Base-by-base conservation (phyloP, 2,888 invertebrate genomes). In the Graphium colonna region DNA sequence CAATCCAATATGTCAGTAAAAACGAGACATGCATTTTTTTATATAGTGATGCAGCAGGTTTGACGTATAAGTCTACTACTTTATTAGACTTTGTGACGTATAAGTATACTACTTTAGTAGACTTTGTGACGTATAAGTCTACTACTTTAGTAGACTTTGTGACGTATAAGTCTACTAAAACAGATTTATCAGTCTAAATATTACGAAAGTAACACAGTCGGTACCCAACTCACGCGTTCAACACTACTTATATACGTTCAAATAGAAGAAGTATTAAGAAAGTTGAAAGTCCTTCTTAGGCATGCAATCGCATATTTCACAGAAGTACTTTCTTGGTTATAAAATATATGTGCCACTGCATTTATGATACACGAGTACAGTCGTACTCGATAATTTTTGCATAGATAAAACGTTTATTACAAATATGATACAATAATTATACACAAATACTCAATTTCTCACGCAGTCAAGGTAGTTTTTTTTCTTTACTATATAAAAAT, bases 321-420 rank as follows among this genome's bases (percentile, higher is more conserved):
- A 62, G 72, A 74, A 76, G 63, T 64, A 73, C 68, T 74, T 73
- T 69, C 65, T 67, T 60, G 58, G 58, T 64, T 70, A 69, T 70
- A 71, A 71, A 68, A 70, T 64, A 60, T 58, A 64, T 61, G 56
- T 50, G 44, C 49, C 51, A 36, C 36, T 60, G 60, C 55, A 61
- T 56, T 53, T 66, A 63, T 68, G 71, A 73, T 67, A 57, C 60
- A 75, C 71, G 55, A 59, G 71, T 73, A 75, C 63, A 66, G 60
- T 70, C 64, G 57, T 44, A 52, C 36, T 40, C 59, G 55, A 55
- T 64, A 65, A 45, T 59, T 44, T 63, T 36, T 12, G n/a, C 16
- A 48, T 54, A 42, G 38, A 55, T 31, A 38, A 60, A 52, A 53
- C n/a, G n/a, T n/a, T n/a, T 48, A 18, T 45, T 17, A 7, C 10